Conservation (phyloP, 2,888 invertebrate genomes). For the Liopterus haemorrhoidalis region DNA sequence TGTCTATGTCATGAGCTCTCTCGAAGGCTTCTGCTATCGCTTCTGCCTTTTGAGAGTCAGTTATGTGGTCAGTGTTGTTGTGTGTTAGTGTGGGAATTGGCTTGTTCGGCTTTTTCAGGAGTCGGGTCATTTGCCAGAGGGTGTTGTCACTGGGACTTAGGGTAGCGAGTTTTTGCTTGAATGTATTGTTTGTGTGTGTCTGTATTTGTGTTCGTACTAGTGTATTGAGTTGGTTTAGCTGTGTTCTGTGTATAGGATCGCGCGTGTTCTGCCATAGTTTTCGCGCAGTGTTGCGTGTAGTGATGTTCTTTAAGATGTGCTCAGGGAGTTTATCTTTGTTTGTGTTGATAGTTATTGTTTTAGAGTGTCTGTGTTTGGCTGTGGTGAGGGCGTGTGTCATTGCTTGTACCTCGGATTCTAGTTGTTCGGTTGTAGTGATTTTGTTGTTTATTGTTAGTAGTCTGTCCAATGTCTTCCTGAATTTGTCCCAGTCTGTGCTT, state of each 20-base stretch:
- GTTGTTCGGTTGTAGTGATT: background rate
- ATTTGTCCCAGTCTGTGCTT: constrained; percentile 13
- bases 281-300: no score
- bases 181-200: constrained; percentile 10
- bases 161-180: constrained; percentile 19
- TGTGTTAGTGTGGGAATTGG: constrained; percentile 1
- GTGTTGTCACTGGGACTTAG: constrained; percentile 21
- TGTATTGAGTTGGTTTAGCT: background rate
- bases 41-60: no score
- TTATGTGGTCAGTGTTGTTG: constrained; percentile 1
- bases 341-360: background rate
- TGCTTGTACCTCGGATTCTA: background rate
- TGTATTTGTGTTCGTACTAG: no score
- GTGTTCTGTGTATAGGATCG: no score
- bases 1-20: no score
- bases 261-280: no score
- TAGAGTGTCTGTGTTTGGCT: constrained; percentile 4
- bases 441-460: constrained; percentile 7
- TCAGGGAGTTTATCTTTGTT: background rate
- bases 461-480: constrained; percentile 6
- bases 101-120: constrained; percentile 3
- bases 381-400: background rate
- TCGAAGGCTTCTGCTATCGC: no score
- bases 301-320: background rate
- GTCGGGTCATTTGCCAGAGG: constrained; percentile 5